Base-by-base conservation (phyloP, 2,888 invertebrate species). In the Embidobia sp. region DNA sequence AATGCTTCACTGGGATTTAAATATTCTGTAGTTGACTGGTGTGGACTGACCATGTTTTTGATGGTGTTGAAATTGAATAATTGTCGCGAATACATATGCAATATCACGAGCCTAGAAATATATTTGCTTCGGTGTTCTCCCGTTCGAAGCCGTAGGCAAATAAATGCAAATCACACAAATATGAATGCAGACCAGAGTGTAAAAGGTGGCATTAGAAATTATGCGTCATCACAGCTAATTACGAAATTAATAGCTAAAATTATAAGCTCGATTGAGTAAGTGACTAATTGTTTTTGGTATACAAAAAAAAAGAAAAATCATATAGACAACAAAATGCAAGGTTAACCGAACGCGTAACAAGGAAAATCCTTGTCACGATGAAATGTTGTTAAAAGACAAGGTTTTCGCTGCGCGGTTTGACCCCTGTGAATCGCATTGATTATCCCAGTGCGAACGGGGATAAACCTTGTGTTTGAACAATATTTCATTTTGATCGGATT, bases 51-150 rank as follows among this genome's bases (percentile, higher is more conserved):
- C 49, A 37, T 69, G 70, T 70, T 76, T 72, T 70, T 63, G 70
- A 49, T 13, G 69, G 35, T 27, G 63, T 13, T 44, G 48, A 51
- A 70, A 76, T 64, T 76, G 76, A 76, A 76, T 76, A 76, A 76
- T 76, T 66, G 66, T 64, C 57, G 46, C 57, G 64, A 59, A 64
- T 64, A 61, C 77, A 64, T 77, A 77, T 77, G 77, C 77, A 67
- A 66, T 42, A 69, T 72, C 77, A 69, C 72, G 66, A 72, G 70
- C 53, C 77, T 77, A 66, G 64, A 77, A 77, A 72, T 72, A 70
- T 72, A 73, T 73, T 72, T 72, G 66, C 66, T 44, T 31, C 49
- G 27, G 61, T 29, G 42, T 72, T 44, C 63, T 48, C 48, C 5
- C 49, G 67, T 77, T 72, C 51, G 42, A 77, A 61, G 53, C 70